Base-by-base conservation (phyloP, 2,797 vertebrate genomes). In the Anabacerthia variegaticeps region DNA sequence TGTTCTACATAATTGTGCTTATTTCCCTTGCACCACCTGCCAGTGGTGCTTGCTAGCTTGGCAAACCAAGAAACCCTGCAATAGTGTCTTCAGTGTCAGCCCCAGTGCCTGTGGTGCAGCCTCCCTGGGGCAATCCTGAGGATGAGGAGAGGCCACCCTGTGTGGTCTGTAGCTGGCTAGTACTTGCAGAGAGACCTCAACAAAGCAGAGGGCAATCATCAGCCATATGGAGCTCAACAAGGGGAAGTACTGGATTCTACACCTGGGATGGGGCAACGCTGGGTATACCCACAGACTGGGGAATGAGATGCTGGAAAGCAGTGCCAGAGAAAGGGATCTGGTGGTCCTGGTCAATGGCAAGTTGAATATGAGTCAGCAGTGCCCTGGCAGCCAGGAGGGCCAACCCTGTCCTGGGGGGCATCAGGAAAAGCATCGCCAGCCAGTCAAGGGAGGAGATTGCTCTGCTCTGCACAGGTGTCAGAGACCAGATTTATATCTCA, bases 61-160 rank as follows among this genome's bases (percentile, higher is more conserved):
- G 24, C 43, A 75, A 83, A 32, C 7, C 54, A 56, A 58, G 49
- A 67, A 58, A n/a, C 7, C 19, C 10, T 63, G n/a, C 14, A 37
- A 8, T 0, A 4, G 5, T 48, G 27, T 43, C 27, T 49, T 63
- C 36, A 3, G 13, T 4, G 11, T 16, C 7, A 72, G 22, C 24
- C 10, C 8, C n/a, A 12, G 36, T 23, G 37, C n/a, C 56, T 56
- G 26, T 3, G 0, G 16, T 67, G 32, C 21, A 62, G 37, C 27
- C 23, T 52, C 12, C 43, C n/a, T 2, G 8, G 10, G 43, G n/a
- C n/a, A 78, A 36, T 28, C 17, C 14, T 49, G 49, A 21, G 14
- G 26, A 30, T 30, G 26, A 1, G 0, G 19, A 68, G 30, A 49
- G 11, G 19, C 6, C 49, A 41, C 14, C 2, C 4, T 1, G 1